Evolutionary conservation across 2,888 invertebrate species (phyloP), one percentile per base, ranked within the genome.

Genomic region (Tanytarsus gracilentus): DNA sequence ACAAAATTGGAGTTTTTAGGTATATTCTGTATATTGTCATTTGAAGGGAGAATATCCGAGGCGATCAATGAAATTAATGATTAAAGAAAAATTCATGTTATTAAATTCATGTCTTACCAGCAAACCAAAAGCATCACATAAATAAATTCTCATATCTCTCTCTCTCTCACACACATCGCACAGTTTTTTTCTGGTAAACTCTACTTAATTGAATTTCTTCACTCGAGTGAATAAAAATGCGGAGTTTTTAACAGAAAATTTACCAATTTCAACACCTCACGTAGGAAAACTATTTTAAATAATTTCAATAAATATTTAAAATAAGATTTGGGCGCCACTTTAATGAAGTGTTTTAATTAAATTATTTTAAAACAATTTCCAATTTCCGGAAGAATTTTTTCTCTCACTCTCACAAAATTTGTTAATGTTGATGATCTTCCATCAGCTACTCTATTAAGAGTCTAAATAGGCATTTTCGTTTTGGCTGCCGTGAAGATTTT

Each of bases 51-150:
- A 53, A 8, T 23, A 16, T 33, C 23, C 11, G 18, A 51, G 51
- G 27, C 51, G 51, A 51, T 51, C 51, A 51, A 53, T 53, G 53
- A 36, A 53, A 53, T 53, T 30, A 53, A 53, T 53, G 53, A 53
- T 53, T 53, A 33, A 33, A 53, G 27, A 56, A n/a, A n/a, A 27
- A 21, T 56, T 56, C 55, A 40, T 56, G 40, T 56, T 56, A 56
- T 40, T 56, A 56, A 56, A 56, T 56, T 56, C 21, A 26, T 50
- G 5, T 50, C 14, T 8, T 14, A 23, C 50, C 8, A 50, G 27
- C 25, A 50, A 26, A 56, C 39, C 39, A 40, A 56, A 56, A 21
- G 52, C 11, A 50, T 9, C 30, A 18, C 9, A 50, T 26, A 50
- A 48, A 39, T 5, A 6, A 39, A 39, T 39, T 39, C 39, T 9